A percentile compares a stretch with the other conserved stretches of the same genome.
Evolutionary conservation across 2,797 vertebrate genomes (phyloP).

Genomic region (Nasua narica): DNA sequence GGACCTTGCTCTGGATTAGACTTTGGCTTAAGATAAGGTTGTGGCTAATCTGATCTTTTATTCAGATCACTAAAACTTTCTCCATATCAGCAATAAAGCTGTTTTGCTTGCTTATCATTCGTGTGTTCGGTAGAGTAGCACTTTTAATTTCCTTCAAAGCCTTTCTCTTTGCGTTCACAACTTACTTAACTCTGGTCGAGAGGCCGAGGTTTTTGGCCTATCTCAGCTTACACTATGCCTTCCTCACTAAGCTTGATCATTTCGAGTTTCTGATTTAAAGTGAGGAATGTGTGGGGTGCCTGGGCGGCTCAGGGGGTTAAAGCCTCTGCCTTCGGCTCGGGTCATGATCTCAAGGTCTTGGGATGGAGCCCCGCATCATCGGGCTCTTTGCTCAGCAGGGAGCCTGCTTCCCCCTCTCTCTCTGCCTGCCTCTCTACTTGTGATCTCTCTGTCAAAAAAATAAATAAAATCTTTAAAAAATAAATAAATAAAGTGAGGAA

Average conservation of each 20-base stretch:
- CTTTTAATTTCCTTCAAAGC: neutral
- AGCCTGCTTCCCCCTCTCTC: no score
- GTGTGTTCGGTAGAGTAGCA: neutral
- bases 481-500: neutral
- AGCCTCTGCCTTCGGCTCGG: no score
- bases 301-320: no score
- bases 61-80: neutral
- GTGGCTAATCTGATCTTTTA: neutral
- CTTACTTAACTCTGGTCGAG: neutral
- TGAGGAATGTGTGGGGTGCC: neutral
- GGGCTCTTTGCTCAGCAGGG: no score
- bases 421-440: no score
- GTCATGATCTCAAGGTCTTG: no score
- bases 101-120: neutral
- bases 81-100: neutral
- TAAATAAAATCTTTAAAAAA: no score
- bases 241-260: neutral
- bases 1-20: neutral
- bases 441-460: no score
- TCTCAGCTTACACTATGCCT: neutral
- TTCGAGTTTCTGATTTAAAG: neutral
- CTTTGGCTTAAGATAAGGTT: neutral
- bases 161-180: neutral
- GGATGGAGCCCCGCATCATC: no score
- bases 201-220: neutral